Evolutionary conservation across 2,113 vertebrate genomes (phyloP).

Genomic region (Sterna hirundo): DNA sequence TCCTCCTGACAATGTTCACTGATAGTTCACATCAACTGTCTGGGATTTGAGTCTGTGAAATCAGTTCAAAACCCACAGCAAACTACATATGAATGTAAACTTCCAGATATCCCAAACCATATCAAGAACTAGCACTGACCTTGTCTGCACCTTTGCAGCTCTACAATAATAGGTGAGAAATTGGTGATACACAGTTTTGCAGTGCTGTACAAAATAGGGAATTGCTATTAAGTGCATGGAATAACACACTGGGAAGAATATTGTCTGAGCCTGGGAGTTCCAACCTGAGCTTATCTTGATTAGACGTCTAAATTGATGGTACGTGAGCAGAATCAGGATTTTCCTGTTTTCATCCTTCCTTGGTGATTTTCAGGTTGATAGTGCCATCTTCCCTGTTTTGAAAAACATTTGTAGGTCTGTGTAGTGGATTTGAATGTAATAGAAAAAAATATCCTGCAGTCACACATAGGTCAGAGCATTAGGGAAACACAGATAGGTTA

Average conservation of each 20-base stretch:
- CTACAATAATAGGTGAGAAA: neutral
- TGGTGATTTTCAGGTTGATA: neutral
- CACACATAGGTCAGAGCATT: neutral
- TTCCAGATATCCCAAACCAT: neutral
- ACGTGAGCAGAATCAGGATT: neutral
- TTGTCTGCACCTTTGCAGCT: neutral
- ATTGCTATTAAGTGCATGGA: neutral
- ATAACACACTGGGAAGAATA: neutral
- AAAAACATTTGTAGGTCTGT: neutral
- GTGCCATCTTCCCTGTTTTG: neutral
- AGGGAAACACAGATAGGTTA: neutral
- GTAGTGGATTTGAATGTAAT: neutral
- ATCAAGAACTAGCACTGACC: neutral
- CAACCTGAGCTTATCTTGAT: neutral
- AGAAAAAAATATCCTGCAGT: neutral
- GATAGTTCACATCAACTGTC: neutral
- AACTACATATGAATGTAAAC: neutral
- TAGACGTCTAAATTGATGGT: neutral
- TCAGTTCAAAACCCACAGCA: neutral
- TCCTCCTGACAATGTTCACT: neutral
- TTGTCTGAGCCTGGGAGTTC: neutral
- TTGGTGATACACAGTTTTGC: neutral
- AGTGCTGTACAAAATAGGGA: neutral
- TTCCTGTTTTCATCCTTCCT: neutral
- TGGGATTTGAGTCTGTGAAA: neutral